Evolutionary conservation across 2,888 invertebrate genomes (phyloP), one percentile per base, ranked within the genome.

Genomic region (Microplitis deprimator): DNA sequence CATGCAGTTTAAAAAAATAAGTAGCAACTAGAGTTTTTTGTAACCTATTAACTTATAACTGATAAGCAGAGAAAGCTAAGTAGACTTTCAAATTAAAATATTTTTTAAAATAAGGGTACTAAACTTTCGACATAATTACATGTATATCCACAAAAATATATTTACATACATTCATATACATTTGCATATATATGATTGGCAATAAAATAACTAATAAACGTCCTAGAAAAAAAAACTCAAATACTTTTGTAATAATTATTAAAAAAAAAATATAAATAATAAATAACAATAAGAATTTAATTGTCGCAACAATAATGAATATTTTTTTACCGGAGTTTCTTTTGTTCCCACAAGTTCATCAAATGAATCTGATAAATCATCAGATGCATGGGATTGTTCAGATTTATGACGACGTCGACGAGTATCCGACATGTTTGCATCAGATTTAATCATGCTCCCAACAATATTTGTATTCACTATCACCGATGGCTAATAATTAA

Each of bases 361-460:
- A 79, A 84, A 86, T 13, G 89, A 89, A 62, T 88, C 89, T 16
- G 89, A 89, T 8, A 88, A 83, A 79, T 89, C 89, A 78, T 89
- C 89, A 10, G 89, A 89, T 74, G 85, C 88, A 39, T 87, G 87
- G 62, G 89, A 89, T 74, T 87, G 85, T 77, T 84, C 82, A 50
- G 86, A 86, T 79, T 86, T 88, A 79, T 88, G 85, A 78, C 89
- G 89, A 81, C 89, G 89, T 77, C 89, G 84, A 77, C 89, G 84
- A 67, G 83, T 83, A 80, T 89, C 89, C 80, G 89, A 88, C 89
- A 89, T 89, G 71, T 83, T 82, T 76, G 29, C 10, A 29, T 38
- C 29, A 29, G 17, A 29, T 13, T 7, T 20, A 29, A 65, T 29
- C 65, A 65, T 38, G 7, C 38, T 50, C 13, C 5, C 8, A 50